Percentiles rank a stretch among this genome's conserved stretches.
Conservation (phyloP, 2,888 invertebrate genomes). For the Chrysolina americana region DNA sequence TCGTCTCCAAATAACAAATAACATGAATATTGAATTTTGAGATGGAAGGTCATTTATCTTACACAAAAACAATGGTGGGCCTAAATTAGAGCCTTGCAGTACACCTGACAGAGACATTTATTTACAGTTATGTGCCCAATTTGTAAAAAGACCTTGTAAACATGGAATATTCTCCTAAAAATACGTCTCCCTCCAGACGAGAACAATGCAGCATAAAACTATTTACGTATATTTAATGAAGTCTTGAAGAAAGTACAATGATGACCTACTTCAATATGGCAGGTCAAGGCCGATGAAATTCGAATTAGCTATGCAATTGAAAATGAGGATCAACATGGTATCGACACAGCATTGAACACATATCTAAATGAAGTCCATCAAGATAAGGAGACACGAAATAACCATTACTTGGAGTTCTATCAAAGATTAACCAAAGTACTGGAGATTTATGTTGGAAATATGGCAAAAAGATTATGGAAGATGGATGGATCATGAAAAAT, state of each 20-base stretch:
- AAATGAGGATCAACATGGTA: neutral
- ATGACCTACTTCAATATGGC: conserved; percentile 35
- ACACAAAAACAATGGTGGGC: too few relatives aligned
- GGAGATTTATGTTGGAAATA: too few relatives aligned
- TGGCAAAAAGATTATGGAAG: too few relatives aligned
- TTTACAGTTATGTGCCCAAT: neutral
- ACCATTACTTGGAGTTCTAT: too few relatives aligned
- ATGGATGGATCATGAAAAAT: too few relatives aligned
- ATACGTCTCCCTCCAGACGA: neutral
- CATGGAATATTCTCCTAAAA: neutral
- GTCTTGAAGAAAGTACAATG: conserved; percentile 35
- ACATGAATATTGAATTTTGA: too few relatives aligned
- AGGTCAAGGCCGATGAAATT: conserved; percentile 42
- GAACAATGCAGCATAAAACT: conserved; percentile 34
- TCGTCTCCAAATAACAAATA: too few relatives aligned
- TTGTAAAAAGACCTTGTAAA: neutral
- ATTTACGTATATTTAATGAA: conserved; percentile 31
- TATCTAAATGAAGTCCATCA: neutral
- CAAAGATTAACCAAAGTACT: too few relatives aligned
- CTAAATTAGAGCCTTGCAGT: too few relatives aligned
- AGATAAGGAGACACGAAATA: too few relatives aligned
- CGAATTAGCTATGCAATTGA: neutral
- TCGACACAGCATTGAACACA: neutral
- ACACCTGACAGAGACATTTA: too few relatives aligned
- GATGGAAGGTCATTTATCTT: too few relatives aligned